Conservation (phyloP, 2,113 vertebrate species). For the Rhinopomastus cyanomelas region DNA sequence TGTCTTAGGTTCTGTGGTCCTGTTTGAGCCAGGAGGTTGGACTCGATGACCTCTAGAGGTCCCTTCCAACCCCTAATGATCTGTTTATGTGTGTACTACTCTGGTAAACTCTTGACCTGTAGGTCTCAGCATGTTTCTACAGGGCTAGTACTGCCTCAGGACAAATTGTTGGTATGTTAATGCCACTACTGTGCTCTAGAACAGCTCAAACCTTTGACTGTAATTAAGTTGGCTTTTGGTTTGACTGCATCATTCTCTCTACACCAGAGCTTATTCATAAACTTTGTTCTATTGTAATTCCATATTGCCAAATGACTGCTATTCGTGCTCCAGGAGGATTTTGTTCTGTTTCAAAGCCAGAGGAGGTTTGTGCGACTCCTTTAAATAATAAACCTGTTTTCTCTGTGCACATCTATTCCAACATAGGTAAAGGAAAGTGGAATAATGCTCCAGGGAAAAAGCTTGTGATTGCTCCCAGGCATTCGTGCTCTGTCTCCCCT, state of each 20-base stretch:
- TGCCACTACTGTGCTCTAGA: not conserved
- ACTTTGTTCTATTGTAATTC: not conserved
- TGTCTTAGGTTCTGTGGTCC: too few species aligned
- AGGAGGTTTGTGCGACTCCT: not conserved
- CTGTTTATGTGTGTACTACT: not conserved
- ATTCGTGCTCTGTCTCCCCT: not conserved
- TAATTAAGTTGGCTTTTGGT: not conserved
- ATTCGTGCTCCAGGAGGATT: not conserved
- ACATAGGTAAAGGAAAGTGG: not conserved
- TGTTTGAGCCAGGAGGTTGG: too few species aligned
- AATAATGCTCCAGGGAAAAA: not conserved
- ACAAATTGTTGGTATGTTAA: not conserved
- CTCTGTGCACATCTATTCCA: not conserved
- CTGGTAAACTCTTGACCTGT: not conserved
- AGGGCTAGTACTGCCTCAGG: not conserved
- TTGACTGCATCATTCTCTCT: not conserved
- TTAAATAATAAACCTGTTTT: not conserved
- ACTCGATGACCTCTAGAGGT: too few species aligned
- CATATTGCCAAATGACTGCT: not conserved
- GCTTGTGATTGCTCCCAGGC: not conserved
- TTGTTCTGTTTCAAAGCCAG: not conserved
- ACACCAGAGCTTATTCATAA: not conserved
- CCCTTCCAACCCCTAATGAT: too few species aligned
- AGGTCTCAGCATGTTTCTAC: not conserved
- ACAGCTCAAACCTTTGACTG: not conserved